Evolutionary conservation across 2,888 invertebrate species (phyloP).

Genomic region (Coecobrya sp.): DNA sequence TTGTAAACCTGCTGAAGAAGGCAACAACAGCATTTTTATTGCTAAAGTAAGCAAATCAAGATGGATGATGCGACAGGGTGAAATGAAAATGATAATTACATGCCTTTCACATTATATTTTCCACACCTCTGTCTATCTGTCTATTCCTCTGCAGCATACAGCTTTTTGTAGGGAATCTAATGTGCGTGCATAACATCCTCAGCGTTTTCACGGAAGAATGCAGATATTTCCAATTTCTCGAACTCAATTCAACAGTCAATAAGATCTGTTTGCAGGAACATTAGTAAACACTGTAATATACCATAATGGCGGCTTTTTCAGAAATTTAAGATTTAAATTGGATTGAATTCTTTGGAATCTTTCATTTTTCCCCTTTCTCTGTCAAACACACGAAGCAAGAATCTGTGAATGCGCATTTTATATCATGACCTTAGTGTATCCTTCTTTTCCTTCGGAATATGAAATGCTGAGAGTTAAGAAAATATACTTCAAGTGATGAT

Average conservation of each 20-base stretch:
- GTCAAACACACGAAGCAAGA: background rate
- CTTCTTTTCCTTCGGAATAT: background rate
- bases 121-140: slow-evolving; percentile 48
- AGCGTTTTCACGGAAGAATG: slow-evolving; percentile 23
- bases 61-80: slow-evolving; percentile 61
- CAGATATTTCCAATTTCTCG: slow-evolving; percentile 38
- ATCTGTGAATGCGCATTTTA: background rate
- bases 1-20: slow-evolving; percentile 3
- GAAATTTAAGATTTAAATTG: slow-evolving; percentile 41
- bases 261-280: slow-evolving; percentile 1
- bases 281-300: slow-evolving; percentile 20
- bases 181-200: background rate
- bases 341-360: slow-evolving; percentile 38
- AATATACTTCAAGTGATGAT: background rate
- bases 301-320: slow-evolving; percentile 18
- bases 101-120: slow-evolving; percentile 75
- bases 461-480: background rate
- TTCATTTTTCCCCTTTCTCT: slow-evolving; percentile 15
- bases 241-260: slow-evolving; percentile 23
- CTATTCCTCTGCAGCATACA: background rate
- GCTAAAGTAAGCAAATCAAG: slow-evolving; percentile 72
- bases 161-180: background rate
- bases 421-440: background rate
- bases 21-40: slow-evolving; percentile 44
- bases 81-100: slow-evolving; percentile 79